Evolutionary conservation across 2,888 invertebrate species (phyloP).

Genomic region (Atrina japonica): DNA sequence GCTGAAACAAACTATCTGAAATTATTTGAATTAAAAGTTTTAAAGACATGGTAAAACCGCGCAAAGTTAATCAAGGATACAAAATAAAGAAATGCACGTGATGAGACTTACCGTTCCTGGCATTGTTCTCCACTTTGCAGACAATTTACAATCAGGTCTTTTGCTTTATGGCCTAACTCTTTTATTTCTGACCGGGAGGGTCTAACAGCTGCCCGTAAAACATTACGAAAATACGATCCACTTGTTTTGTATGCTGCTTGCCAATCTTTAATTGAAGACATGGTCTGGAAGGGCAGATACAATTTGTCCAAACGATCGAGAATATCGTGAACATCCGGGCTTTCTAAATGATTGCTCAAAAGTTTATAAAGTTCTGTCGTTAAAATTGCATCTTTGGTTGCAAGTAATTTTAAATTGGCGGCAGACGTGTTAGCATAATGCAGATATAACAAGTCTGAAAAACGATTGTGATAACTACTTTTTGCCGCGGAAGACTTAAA

Average conservation of each 20-base stretch:
- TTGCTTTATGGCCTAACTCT: conserved; percentile 19
- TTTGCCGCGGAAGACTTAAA: conserved; percentile 9
- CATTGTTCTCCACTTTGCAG: background rate
- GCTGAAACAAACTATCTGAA: no score
- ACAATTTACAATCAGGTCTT: conserved; percentile 24
- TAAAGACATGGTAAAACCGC: no score
- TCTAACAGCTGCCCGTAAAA: conserved; percentile 18
- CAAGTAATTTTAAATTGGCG: background rate
- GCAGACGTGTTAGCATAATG: background rate
- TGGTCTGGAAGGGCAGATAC: conserved; percentile 28
- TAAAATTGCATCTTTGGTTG: conserved; percentile 8
- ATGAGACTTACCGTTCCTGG: background rate
- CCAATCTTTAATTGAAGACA: conserved; percentile 28
- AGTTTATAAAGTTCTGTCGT: conserved; percentile 4
- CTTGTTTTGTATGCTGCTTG: conserved; percentile 19
- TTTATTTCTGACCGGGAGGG: conserved; percentile 22
- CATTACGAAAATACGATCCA: conserved; percentile 10
- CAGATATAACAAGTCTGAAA: background rate
- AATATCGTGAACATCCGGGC: background rate
- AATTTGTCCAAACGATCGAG: conserved; percentile 6
- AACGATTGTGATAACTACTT: background rate
- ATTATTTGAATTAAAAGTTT: no score
- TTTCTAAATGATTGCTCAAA: background rate
- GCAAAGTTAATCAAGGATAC: no score
- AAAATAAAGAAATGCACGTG: no score